These are phyloP conservation scores for Enteromius fasciolatus DNA, from an alignment of 2,797 vertebrate species.

Conservation along the genomic window DNA sequence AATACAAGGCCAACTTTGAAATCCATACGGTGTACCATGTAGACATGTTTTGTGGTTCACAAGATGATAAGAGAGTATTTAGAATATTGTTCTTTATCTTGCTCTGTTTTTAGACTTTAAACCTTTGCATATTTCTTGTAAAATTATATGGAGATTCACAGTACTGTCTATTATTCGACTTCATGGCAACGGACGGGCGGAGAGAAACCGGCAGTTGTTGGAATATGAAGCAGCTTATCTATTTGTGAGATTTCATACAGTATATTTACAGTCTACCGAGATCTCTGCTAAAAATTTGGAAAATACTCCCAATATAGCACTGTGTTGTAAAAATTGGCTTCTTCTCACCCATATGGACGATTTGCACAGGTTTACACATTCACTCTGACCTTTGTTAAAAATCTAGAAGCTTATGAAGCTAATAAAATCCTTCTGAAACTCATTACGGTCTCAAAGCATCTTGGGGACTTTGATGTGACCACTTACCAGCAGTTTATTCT, in stretches of 20 bases:
- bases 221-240: conserved; percentile 27
- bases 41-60: conserved; percentile 46
- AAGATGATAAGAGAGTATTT: conserved; percentile 45
- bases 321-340: background rate
- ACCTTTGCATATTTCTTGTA: conserved; percentile 37
- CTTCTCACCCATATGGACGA: background rate
- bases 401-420: conserved; percentile 43
- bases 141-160: conserved; percentile 40
- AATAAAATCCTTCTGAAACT: conserved; percentile 44
- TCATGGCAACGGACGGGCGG: background rate
- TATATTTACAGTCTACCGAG: conserved; percentile 25
- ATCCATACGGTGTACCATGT: conserved; percentile 42
- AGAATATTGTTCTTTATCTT: conserved; percentile 43
- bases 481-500: conserved; percentile 87
- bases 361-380: conserved; percentile 40
- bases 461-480: conserved; percentile 33
- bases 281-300: conserved; percentile 9
- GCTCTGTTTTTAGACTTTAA: conserved; percentile 41
- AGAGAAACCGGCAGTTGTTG: conserved; percentile 20
- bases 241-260: conserved; percentile 19
- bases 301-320: background rate
- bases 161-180: conserved; percentile 19
- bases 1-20: conserved; percentile 40
- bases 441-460: conserved; percentile 49
- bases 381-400: conserved; percentile 38